Evolutionary conservation across 2,888 invertebrate species (phyloP).

Genomic region (Leptura quadrifasciata): DNA sequence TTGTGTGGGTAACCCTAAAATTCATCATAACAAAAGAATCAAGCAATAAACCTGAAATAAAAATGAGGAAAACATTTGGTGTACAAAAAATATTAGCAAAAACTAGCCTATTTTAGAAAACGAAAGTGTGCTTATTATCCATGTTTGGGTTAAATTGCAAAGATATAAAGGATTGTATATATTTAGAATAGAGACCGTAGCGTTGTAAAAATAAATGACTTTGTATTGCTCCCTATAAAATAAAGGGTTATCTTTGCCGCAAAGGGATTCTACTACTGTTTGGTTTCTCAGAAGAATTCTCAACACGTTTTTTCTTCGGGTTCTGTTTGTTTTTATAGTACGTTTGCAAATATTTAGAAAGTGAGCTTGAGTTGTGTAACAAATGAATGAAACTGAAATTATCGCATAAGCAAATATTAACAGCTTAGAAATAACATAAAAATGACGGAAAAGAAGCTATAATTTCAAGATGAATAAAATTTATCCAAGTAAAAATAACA

Average conservation of each 20-base stretch:
- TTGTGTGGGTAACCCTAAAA: conserved; percentile 46
- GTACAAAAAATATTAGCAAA: conserved; percentile 49
- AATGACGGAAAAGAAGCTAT: too few relatives aligned
- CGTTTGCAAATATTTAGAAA: conserved; percentile 34
- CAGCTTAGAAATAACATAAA: not conserved
- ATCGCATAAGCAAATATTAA: not conserved
- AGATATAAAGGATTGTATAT: conserved; percentile 57
- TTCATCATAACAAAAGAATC: conserved; percentile 27
- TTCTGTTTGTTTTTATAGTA: conserved; percentile 29
- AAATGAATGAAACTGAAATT: conserved; percentile 4
- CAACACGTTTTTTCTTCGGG: conserved; percentile 29
- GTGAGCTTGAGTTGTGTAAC: not conserved
- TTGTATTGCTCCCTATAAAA: conserved; percentile 57
- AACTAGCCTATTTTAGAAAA: conserved; percentile 56
- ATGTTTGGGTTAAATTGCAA: conserved; percentile 56
- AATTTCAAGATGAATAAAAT: too few relatives aligned
- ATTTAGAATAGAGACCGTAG: conserved; percentile 49
- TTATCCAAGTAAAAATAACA: too few relatives aligned
- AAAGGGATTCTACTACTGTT: conserved; percentile 64
- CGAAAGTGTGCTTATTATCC: conserved; percentile 59
- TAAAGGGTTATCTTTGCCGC: conserved; percentile 64
- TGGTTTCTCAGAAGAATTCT: conserved; percentile 55
- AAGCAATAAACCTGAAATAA: conserved; percentile 41
- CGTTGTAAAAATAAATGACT: conserved; percentile 63
- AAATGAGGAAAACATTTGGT: conserved; percentile 37